Base-by-base conservation (phyloP, 2,888 invertebrate genomes). In the Platycnemis pennipes region DNA sequence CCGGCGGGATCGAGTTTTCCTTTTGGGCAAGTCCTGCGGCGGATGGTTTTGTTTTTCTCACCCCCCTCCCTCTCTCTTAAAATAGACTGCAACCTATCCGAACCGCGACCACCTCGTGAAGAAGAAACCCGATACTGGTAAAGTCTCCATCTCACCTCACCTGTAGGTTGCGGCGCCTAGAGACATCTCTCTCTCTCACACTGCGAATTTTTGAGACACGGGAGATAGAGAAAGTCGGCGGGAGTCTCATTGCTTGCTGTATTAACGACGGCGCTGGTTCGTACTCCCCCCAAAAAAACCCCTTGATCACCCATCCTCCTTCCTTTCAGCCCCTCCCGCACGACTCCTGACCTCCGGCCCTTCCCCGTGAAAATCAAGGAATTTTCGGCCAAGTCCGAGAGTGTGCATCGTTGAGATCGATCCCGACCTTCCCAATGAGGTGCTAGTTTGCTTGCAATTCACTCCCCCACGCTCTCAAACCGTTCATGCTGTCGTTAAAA, bases 401-500 rank as follows among this genome's bases (percentile, higher is more conserved):
- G 63, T 63, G 63, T n/a, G 26, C 63, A 63, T 26, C 63, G n/a
- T 63, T 63, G 11, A 26, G 63, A 63, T 63, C 63, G 63, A 63
- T 63, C 63, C 63, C 63, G 63, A 63, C 63, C 63, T 63, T 63
- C 63, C 63, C 63, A 63, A 63, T 26, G 63, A n/a, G n/a, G 63
- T 63, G 63, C 63, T 26, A 19, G 63, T 63, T 26, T 7, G 26
- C 26, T 26, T 7, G 22, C 63, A 3, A 19, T 26, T 22, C 22
- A 56, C 22, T 13, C 56, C 3, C 56, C 22, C n/a, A n/a, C 63
- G 63, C 63, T 4, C 88, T 19, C 45, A 31, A 49, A 45, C 88
- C 88, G 31, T 45, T 88, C 46, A 49, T 49, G 46, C 88, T 46
- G 88, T 49, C 49, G 49, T 49, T 88, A 88, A 88, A n/a, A 88